Base-by-base conservation (phyloP, 2,113 vertebrate genomes). In the Crocuta crocuta region DNA sequence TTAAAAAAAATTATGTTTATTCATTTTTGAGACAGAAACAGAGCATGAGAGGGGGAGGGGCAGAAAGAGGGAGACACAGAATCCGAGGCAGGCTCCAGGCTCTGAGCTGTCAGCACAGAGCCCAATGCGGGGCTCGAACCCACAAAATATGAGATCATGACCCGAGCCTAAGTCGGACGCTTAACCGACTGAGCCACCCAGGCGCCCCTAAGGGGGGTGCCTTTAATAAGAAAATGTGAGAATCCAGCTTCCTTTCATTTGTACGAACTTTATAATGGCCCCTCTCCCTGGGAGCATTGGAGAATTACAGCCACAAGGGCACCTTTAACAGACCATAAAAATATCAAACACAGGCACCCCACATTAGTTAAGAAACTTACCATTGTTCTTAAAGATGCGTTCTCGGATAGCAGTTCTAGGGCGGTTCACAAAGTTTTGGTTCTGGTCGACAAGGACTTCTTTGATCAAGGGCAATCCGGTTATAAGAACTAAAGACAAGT, bases 391-490 rank as follows among this genome's bases (percentile, higher is more conserved):
- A 91, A 99, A 99, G 71, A 98, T 71, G 39, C 92, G 97, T 24
- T 95, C 80, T 81, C 92, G 97, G 0, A 99, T 0, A 2, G 99
- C 99, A 5, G 97, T 1, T 8, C 97, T 5, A 0, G 99, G 99
- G 1, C 99, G 99, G 33, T 98, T 98, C 2, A 98, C 12, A 97
- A 99, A 99, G 95, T 98, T 98, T 17, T 99, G 98, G 0, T 98
- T 99, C 90, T 99, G 99, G 58, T 98, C 98, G n/a, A 99, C 93
- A 4, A 99, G 97, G 33, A 98, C 99, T 95, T 99, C 99, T 92
- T 99, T 99, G 87, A 99, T 95, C 98, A 99, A 96, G 81, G 97
- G 98, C 70, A 99, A 98, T 7, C 99, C 99, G 0, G 70, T 99
- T 26, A 99, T 11, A 5, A 98, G 0, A 70, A 99, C 98, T 5